phyloP scores from a whole-genome alignment of 2,113 vertebrate species.

The Syngnathus scovelli region DNA sequence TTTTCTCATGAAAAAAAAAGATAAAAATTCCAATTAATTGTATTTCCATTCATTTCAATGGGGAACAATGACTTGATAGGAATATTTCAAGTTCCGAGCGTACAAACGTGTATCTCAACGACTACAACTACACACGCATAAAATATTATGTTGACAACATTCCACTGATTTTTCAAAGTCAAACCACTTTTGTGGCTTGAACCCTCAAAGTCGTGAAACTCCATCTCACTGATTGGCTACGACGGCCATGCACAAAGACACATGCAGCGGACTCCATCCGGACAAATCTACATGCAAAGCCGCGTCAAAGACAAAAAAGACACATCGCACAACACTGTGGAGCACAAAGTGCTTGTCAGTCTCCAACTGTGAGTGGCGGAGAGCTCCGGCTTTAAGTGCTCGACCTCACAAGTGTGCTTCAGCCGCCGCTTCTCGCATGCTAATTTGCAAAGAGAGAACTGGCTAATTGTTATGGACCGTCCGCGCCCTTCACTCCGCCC shows the following conservation, averaged over 20 bases:
- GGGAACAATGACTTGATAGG: not conserved
- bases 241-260: conserved; percentile 42
- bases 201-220: conserved; percentile 27
- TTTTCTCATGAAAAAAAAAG: too few species aligned
- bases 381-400: conserved; percentile 7
- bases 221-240: conserved; percentile 58
- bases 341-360: conserved; percentile 9
- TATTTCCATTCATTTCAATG: not conserved
- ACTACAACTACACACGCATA: not conserved
- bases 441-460: conserved; percentile 43
- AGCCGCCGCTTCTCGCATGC: conserved; percentile 18
- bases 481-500: conserved; percentile 35
- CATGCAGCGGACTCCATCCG: conserved; percentile 8
- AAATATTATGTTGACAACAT: not conserved
- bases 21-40: not conserved
- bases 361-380: conserved; percentile 4
- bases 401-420: conserved; percentile 12
- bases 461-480: conserved; percentile 60
- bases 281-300: not conserved
- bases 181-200: not conserved
- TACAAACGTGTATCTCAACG: not conserved
- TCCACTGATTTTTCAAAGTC: not conserved
- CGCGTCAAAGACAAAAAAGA: not conserved
- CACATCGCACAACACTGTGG: not conserved
- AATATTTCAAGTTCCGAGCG: not conserved